These are phyloP conservation scores for Girardinus metallicus DNA, from an alignment of 2,797 vertebrate genomes.

Conservation along the genomic window DNA sequence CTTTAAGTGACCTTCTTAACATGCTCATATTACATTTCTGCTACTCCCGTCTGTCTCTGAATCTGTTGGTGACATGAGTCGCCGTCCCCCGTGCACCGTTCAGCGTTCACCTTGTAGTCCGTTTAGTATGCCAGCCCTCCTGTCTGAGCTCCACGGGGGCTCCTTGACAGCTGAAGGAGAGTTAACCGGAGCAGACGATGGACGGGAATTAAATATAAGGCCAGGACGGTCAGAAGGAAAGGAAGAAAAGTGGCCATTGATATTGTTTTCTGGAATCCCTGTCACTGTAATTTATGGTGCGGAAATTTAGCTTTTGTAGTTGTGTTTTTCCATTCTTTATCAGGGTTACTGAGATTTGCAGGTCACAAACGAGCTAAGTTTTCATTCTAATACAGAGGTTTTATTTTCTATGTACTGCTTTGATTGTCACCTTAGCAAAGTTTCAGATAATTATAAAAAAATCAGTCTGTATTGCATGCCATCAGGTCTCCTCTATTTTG, in stretches of 20 bases:
- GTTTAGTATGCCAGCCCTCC: background rate
- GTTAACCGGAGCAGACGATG: constrained; percentile 13
- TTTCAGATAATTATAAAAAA: background rate
- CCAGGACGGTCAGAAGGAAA: constrained; percentile 8
- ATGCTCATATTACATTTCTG: background rate
- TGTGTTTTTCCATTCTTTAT: constrained; percentile 17
- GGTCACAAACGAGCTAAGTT: background rate
- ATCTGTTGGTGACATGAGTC: background rate
- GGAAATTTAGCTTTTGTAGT: constrained; percentile 5
- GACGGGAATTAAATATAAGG: constrained; percentile 35
- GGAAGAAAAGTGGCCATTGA: constrained; percentile 7
- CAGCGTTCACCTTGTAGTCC: background rate
- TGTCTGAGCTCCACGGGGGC: constrained; percentile 9
- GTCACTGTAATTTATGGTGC: constrained; percentile 17
- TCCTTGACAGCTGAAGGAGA: constrained; percentile 37
- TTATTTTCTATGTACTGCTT: background rate
- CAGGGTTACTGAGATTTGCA: background rate
- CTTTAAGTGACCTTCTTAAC: background rate
- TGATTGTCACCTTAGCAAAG: background rate
- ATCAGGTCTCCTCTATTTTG: background rate
- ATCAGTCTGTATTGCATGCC: background rate
- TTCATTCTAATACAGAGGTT: background rate
- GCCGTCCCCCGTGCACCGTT: background rate
- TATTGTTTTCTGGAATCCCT: constrained; percentile 7
- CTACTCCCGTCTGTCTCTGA: constrained; percentile 1